These are phyloP conservation scores for Sebastiscus albofasciatus DNA, from an alignment of 2,797 vertebrate species.

Conservation along the genomic window DNA sequence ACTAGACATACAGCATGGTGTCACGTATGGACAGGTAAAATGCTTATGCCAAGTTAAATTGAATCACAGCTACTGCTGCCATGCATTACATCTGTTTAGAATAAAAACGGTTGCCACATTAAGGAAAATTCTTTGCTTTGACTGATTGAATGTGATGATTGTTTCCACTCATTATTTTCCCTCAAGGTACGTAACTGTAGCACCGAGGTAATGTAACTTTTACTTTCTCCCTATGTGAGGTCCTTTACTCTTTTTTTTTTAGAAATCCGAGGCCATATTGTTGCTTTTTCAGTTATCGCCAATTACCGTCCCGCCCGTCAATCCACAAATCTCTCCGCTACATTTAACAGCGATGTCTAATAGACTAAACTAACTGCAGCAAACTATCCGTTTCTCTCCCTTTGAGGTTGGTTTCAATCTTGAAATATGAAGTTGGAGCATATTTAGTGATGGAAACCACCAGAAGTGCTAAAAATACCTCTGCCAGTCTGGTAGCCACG, in stretches of 20 bases:
- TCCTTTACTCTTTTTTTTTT: background rate
- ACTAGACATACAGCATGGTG: conserved; percentile 5
- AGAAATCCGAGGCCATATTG: background rate
- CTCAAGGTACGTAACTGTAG: conserved; percentile 32
- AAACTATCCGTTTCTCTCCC: conserved; percentile 69
- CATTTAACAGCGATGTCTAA: conserved; percentile 61
- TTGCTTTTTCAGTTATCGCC: conserved; percentile 50
- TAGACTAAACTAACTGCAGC: conserved; percentile 71
- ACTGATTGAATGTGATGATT: conserved; percentile 57
- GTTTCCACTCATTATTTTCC: conserved; percentile 59
- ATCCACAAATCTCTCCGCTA: conserved; percentile 54
- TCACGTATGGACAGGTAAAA: conserved; percentile 22
- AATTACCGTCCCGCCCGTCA: conserved; percentile 44
- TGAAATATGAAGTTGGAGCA: conserved; percentile 79
- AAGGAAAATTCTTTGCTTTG: conserved; percentile 44
- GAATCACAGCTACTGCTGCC: conserved; percentile 5
- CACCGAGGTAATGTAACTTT: conserved; percentile 34
- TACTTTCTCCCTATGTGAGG: conserved; percentile 6
- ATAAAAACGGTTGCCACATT: conserved; percentile 42
- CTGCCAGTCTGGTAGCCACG: conserved; percentile 81
- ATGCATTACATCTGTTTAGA: conserved; percentile 47
- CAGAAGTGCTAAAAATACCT: conserved; percentile 84
- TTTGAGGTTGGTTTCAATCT: conserved; percentile 75
- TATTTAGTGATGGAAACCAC: conserved; percentile 82
- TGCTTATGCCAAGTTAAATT: background rate